Conservation (phyloP, 2,797 vertebrate species). For the Tinamus major region DNA sequence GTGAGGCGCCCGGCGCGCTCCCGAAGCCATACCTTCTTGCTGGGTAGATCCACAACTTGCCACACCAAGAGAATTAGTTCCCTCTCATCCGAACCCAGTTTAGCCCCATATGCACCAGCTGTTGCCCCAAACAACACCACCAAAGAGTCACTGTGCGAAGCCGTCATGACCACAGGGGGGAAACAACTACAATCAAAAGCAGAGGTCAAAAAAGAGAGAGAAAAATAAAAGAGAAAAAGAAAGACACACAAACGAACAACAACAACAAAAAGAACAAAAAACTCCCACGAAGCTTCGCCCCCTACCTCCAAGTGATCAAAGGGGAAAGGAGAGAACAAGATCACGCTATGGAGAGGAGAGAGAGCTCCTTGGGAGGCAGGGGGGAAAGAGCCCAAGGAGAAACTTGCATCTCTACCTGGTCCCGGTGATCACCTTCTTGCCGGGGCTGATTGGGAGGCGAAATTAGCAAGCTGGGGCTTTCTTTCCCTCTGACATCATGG, state of each 20-base stretch:
- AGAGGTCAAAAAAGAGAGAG: conserved; percentile 82
- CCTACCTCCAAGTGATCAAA: conserved; percentile 87
- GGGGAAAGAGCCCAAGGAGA: not conserved
- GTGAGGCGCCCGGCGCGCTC: not conserved
- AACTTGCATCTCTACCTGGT: conserved; percentile 88
- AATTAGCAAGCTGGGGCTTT: conserved; percentile 84
- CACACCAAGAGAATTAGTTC: conserved; percentile 99
- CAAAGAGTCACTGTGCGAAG: conserved; percentile 93
- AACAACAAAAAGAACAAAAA: conserved; percentile 48
- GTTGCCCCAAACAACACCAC: conserved; percentile 99
- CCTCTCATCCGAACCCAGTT: conserved; percentile 99
- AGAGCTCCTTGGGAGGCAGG: conserved; percentile 44
- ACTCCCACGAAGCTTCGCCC: conserved; percentile 86
- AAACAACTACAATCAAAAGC: conserved; percentile 95
- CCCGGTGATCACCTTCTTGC: conserved; percentile 85
- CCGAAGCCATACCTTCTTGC: conserved; percentile 92
- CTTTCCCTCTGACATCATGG: conserved; percentile 90
- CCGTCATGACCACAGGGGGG: conserved; percentile 93
- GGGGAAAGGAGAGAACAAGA: conserved; percentile 83
- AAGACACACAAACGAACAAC: conserved; percentile 35
- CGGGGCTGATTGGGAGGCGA: conserved; percentile 88
- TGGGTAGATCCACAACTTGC: conserved; percentile 98
- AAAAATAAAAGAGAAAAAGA: conserved; percentile 42
- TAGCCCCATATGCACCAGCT: conserved; percentile 97
- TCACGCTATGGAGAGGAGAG: conserved; percentile 65